These are phyloP conservation scores for Urocitellus parryii DNA, from an alignment of 2,113 vertebrate genomes.

Conservation along the genomic window DNA sequence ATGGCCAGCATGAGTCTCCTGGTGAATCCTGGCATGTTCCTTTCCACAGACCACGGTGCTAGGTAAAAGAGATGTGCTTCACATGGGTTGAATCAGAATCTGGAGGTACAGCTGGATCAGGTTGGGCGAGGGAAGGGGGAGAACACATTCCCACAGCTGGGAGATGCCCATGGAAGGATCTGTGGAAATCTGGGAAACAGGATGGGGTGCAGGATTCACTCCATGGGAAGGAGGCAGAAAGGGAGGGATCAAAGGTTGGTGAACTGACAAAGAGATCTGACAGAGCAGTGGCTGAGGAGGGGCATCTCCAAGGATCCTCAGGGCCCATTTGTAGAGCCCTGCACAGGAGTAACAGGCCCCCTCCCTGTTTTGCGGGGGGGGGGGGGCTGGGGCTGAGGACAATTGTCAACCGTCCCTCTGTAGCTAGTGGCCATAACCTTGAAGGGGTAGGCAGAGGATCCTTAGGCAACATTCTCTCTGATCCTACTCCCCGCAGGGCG, in stretches of 20 bases:
- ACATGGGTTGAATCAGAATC: neutral
- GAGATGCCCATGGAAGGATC: neutral
- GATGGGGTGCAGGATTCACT: neutral
- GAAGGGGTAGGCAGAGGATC: slow-evolving; percentile 53
- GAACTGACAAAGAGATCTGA: neutral
- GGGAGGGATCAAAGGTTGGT: slow-evolving; percentile 16
- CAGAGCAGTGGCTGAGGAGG: neutral
- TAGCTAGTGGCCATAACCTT: slow-evolving; percentile 12
- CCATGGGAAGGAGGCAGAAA: neutral
- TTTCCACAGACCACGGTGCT: neutral
- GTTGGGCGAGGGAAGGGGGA: too few relatives aligned
- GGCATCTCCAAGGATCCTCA: neutral
- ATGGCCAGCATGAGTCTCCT: neutral
- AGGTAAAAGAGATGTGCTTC: neutral
- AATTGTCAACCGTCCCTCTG: slow-evolving; percentile 18
- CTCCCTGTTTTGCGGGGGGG: neutral
- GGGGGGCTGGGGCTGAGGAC: neutral
- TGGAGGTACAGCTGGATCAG: neutral
- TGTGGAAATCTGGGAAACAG: neutral
- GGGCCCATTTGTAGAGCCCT: neutral
- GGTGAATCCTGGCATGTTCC: neutral
- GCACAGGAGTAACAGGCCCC: neutral
- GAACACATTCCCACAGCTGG: neutral
- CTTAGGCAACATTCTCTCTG: neutral
- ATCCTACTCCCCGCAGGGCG: neutral